Percentiles rank a stretch among this genome's conserved stretches.
phyloP scores from a whole-genome alignment of 2,113 vertebrate genomes.

The Lepus europaeus region DNA sequence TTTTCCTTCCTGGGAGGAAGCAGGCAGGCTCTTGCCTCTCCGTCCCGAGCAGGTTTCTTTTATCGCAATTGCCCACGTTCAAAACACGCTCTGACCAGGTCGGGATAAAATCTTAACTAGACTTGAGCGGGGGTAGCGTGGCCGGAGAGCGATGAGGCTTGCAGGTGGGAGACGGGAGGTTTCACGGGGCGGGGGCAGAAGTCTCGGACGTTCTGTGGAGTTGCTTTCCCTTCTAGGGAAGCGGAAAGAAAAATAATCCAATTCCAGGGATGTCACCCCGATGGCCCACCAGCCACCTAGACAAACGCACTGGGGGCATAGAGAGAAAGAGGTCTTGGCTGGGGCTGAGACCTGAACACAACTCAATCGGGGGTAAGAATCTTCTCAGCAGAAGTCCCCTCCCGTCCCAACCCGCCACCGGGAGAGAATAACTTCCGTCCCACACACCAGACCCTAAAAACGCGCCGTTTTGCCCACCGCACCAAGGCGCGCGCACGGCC shows the following conservation, averaged over 20 bases:
- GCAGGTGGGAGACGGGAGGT: neutral
- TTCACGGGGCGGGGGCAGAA: neutral
- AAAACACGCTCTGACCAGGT: neutral
- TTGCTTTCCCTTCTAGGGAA: neutral
- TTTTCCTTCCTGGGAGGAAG: neutral
- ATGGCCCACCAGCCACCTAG: neutral
- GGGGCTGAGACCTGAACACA: neutral
- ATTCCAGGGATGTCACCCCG: neutral
- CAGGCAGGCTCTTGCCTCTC: neutral
- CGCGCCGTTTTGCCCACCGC: neutral
- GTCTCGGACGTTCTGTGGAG: neutral
- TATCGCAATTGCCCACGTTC: neutral
- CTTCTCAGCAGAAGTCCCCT: neutral
- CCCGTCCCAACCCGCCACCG: neutral
- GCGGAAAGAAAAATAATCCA: neutral
- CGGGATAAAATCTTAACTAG: constrained; percentile 6
- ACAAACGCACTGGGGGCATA: neutral
- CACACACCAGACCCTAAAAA: neutral
- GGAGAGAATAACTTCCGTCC: constrained; percentile 44
- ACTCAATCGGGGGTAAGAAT: neutral
- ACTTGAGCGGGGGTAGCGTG: neutral
- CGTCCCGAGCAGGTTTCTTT: neutral
- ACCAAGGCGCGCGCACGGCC: neutral
- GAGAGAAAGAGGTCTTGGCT: neutral
- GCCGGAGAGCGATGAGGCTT: neutral